Conservation (phyloP, 2,888 invertebrate species). For the Napeogenes inachia region DNA sequence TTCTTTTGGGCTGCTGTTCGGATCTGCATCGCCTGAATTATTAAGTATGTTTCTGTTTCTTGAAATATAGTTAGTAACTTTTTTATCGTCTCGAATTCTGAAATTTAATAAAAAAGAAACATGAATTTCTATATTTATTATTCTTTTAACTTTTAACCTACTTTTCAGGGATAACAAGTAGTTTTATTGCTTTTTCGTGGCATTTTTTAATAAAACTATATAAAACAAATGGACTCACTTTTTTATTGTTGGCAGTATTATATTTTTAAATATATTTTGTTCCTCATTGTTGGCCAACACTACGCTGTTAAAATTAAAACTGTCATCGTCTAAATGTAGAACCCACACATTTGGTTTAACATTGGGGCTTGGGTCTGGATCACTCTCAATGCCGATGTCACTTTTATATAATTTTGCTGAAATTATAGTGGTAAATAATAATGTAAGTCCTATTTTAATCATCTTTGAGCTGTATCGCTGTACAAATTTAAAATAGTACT, state of each 20-base stretch:
- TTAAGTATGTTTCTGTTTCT: too few relatives aligned
- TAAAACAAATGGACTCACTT: constrained; percentile 20
- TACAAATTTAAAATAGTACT: too few relatives aligned
- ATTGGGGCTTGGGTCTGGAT: constrained; percentile 8
- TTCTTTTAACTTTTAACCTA: too few relatives aligned
- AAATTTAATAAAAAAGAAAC: background rate
- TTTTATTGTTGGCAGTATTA: constrained; percentile 25
- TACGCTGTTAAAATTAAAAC: constrained; percentile 36
- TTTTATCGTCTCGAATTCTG: background rate
- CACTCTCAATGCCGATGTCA: background rate
- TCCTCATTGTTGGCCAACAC: constrained; percentile 32
- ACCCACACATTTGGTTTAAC: constrained; percentile 40
- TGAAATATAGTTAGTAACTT: too few relatives aligned
- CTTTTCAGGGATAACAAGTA: too few relatives aligned
- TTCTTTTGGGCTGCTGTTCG: constrained; percentile 22
- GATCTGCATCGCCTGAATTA: background rate
- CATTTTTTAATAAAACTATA: constrained; percentile 8
- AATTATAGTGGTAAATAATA: too few relatives aligned
- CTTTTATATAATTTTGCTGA: background rate
- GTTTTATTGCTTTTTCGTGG: background rate
- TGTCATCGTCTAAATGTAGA: constrained; percentile 38
- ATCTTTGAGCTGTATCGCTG: too few relatives aligned
- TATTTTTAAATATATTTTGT: constrained; percentile 16
- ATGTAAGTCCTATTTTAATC: too few relatives aligned
- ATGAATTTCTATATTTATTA: too few relatives aligned